Conservation (phyloP, 2,797 vertebrate species). For the Morus bassanus region DNA sequence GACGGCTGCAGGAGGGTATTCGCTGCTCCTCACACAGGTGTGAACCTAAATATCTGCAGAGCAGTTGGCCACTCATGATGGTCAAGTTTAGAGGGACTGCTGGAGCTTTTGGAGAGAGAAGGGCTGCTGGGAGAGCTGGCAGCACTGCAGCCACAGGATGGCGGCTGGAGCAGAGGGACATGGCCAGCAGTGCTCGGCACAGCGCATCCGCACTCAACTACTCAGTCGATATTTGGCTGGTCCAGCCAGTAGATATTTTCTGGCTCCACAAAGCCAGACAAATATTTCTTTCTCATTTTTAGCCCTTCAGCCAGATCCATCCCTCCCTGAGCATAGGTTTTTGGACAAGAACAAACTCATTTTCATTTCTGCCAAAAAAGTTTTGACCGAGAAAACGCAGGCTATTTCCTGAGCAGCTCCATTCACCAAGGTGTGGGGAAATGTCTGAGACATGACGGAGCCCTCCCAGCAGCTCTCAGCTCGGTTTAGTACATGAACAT, state of each 20-base stretch:
- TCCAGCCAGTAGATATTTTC: background rate
- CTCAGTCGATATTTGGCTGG: fast-evolving
- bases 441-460: background rate
- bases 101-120: too few relatives aligned
- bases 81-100: too few relatives aligned
- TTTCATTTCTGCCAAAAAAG: fast-evolving
- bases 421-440: fast-evolving
- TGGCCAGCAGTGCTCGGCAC: background rate
- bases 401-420: background rate
- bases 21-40: fast-evolving
- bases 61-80: fast-evolving
- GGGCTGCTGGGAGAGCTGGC: background rate
- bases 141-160: background rate
- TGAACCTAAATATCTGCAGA: fast-evolving
- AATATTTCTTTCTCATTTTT: background rate
- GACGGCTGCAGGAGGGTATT: fast-evolving
- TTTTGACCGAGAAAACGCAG: fast-evolving
- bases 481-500: fast-evolving
- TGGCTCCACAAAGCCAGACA: background rate
- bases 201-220: fast-evolving
- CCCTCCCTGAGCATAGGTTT: too few relatives aligned
- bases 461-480: background rate
- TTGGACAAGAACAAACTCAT: background rate
- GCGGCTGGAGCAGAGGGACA: background rate
- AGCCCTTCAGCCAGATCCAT: background rate